Conservation (phyloP, 2,888 invertebrate species). For the Dynastes tityus region DNA sequence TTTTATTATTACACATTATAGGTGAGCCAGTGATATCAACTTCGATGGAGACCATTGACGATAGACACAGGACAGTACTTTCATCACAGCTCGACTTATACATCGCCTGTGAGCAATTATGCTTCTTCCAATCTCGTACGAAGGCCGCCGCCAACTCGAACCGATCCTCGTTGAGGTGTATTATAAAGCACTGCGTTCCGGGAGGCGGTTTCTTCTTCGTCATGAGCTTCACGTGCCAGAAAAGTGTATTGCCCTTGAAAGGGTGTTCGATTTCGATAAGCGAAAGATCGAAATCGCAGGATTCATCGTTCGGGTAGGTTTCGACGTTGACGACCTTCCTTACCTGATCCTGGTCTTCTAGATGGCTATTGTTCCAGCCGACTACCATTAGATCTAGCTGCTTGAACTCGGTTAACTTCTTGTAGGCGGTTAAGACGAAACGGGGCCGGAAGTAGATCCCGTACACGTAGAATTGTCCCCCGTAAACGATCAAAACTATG, state of each 20-base stretch:
- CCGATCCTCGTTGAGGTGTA: neutral
- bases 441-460: constrained; percentile 9
- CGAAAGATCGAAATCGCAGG: constrained; percentile 15
- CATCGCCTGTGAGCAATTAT: constrained; percentile 5
- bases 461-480: neutral
- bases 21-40: constrained; percentile 5
- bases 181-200: neutral
- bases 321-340: neutral
- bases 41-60: neutral
- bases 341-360: neutral
- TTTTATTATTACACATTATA: neutral
- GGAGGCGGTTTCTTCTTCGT: neutral
- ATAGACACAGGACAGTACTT: neutral
- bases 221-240: neutral
- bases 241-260: neutral
- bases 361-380: neutral
- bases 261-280: constrained; percentile 7
- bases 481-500: neutral
- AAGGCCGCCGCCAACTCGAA: neutral
- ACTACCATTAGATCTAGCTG: neutral
- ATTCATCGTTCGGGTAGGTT: neutral
- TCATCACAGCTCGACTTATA: neutral
- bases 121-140: neutral
- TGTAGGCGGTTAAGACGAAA: constrained; percentile 1
- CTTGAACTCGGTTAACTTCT: neutral